Base-by-base conservation (phyloP, 1,140 invertebrate genomes). In the Macrobrachium rosenbergii region DNA sequence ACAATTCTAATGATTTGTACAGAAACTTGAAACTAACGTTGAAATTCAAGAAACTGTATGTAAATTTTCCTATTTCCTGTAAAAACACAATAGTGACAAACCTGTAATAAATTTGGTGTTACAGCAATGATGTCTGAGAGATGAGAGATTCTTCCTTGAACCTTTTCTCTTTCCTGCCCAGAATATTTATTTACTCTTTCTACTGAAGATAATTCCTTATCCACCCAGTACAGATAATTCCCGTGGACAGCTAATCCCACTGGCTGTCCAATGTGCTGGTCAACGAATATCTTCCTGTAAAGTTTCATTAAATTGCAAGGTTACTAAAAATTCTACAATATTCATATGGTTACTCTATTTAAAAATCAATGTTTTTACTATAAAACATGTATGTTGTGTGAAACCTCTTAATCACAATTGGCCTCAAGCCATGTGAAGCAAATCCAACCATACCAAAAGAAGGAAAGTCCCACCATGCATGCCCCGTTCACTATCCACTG, bases 201-300 rank as follows among this genome's bases (percentile, higher is more conserved):
- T 2, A 96, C 92, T 3, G 92, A 92, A 64, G 94, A 92, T 11
- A 92, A 93, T 76, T 95, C 95, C 90, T 94, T 95, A 91, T 98
- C 96, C 78, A 95, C 94, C 95, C 97, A 97, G 92, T 98, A 98
- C 28, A 98, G 92, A 91, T 95, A 94, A 76, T 95, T 94, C 67
- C 94, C 94, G 72, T 95, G 92, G 10, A 96, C 94, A 0, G 95
- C 94, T 75, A 97, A 62, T 21, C 86, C 93, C 80, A 94, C 93
- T 52, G 94, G 91, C 0, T 91, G 90, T 12, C 79, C 69, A 23
- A 88, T n/a, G 16, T 84, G 60, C 12, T 76, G 85, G 45, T 80
- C 83, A 28, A 91, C 87, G n/a, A 91, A 16, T 16, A 89, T 80
- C 64, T 87, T 89, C 62, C 90, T 91, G 78, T 14, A 92, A 64